Evolutionary conservation across 2,797 vertebrate species (phyloP).

Genomic region (Chloroceryle inda): DNA sequence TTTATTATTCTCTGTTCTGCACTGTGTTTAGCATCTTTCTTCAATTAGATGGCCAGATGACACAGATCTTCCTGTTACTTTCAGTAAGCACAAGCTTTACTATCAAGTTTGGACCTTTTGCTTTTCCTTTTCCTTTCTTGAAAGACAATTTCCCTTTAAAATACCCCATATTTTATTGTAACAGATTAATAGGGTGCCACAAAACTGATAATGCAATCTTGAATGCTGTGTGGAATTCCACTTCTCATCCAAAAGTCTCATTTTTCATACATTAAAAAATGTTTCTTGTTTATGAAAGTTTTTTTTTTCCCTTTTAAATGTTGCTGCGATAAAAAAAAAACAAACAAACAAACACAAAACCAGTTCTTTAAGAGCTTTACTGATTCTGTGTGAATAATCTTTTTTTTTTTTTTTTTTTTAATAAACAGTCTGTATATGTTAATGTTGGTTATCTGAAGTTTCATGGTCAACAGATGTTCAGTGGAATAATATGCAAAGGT

Average conservation of each 20-base stretch:
- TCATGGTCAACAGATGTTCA: conserved; percentile 66
- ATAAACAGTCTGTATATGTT: conserved; percentile 76
- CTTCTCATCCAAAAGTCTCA: conserved; percentile 58
- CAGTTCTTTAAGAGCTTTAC: conserved; percentile 54
- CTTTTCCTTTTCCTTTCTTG: conserved; percentile 60
- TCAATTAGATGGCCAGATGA: conserved; percentile 68
- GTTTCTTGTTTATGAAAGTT: conserved; percentile 26
- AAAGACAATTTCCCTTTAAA: conserved; percentile 57
- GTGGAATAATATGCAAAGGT: conserved; percentile 50
- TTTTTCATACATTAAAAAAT: conserved; percentile 66
- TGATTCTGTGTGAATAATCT: conserved; percentile 62
- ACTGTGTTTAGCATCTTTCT: conserved; percentile 71
- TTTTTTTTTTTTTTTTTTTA: conserved; percentile 51
- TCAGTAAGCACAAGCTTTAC: conserved; percentile 54
- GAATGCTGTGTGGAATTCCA: conserved; percentile 61
- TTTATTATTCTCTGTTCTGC: conserved; percentile 23
- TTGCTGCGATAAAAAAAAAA: background rate
- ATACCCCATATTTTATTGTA: conserved; percentile 18
- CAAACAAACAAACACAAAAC: background rate
- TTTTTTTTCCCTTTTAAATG: background rate
- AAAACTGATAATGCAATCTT: conserved; percentile 50
- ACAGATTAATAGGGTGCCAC: conserved; percentile 61
- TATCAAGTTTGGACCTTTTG: conserved; percentile 26
- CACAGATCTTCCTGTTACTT: conserved; percentile 53
- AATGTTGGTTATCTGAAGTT: conserved; percentile 78